These are phyloP conservation scores for Brachylomia viminalis DNA, from an alignment of 2,888 invertebrate genomes.

Conservation along the genomic window DNA sequence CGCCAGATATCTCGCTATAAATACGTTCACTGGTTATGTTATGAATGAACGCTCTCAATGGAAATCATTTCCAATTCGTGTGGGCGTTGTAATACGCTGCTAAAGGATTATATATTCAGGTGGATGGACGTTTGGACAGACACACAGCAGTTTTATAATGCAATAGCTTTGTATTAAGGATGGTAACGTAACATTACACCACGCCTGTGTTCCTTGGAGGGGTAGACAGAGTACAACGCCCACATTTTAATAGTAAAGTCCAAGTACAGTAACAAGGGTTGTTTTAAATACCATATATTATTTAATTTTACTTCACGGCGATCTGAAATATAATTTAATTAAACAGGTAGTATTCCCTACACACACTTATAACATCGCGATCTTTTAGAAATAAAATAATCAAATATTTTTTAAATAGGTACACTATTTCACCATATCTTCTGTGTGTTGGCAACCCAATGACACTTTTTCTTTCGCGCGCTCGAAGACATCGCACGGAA, in stretches of 20 bases:
- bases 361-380: too few relatives aligned
- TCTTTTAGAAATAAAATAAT: too few relatives aligned
- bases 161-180: conserved; percentile 9
- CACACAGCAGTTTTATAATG: conserved; percentile 15
- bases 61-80: conserved; percentile 42
- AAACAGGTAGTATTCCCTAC: too few relatives aligned
- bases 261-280: too few relatives aligned
- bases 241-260: not conserved
- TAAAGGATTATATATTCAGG: conserved; percentile 49
- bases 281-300: not conserved
- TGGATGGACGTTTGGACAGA: conserved; percentile 28
- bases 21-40: conserved; percentile 52
- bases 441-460: too few relatives aligned
- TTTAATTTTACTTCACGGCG: too few relatives aligned
- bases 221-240: not conserved
- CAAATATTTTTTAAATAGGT: too few relatives aligned
- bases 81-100: conserved; percentile 40
- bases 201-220: too few relatives aligned
- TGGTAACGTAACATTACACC: not conserved
- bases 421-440: too few relatives aligned
- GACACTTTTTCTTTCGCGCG: too few relatives aligned
- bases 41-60: conserved; percentile 61
- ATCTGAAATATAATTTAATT: too few relatives aligned
- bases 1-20: conserved; percentile 63
- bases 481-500: too few relatives aligned